A percentile compares a stretch with the other conserved stretches of the same genome.
phyloP scores from a whole-genome alignment of 2,888 invertebrate genomes.

The Ornithoptera alexandrae region DNA sequence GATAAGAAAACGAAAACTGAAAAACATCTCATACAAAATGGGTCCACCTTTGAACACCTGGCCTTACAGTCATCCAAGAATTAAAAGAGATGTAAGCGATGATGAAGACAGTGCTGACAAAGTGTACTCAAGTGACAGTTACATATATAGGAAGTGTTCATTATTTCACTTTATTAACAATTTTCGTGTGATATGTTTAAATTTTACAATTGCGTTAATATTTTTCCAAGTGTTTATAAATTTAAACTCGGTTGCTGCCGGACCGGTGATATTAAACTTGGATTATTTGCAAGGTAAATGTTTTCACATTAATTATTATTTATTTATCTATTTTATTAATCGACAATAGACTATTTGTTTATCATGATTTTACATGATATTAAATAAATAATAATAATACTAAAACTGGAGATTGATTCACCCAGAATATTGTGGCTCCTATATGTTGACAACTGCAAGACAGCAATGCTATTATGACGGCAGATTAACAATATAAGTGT shows the following conservation, averaged over 20 bases:
- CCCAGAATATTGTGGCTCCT: too few species aligned
- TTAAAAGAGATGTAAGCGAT: constrained; percentile 24
- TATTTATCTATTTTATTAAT: not conserved
- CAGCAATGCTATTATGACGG: too few species aligned
- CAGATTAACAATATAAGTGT: too few species aligned
- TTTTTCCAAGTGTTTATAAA: constrained; percentile 58
- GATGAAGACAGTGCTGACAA: constrained; percentile 38
- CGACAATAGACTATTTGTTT: not conserved
- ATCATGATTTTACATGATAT: not conserved
- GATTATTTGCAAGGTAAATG: constrained; percentile 70
- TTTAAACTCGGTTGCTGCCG: constrained; percentile 56
- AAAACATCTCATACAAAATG: constrained; percentile 45
- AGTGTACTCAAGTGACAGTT: constrained; percentile 40
- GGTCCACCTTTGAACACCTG: constrained; percentile 64
- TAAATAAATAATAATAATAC: too few species aligned
- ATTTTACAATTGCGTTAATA: constrained; percentile 57
- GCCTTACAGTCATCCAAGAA: constrained; percentile 53
- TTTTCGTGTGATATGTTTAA: constrained; percentile 53
- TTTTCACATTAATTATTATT: constrained; percentile 1
- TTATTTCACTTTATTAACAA: constrained; percentile 47
- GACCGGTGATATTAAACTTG: constrained; percentile 67
- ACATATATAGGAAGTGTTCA: constrained; percentile 46
- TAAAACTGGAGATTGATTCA: too few species aligned
- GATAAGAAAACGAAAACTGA: constrained; percentile 8
- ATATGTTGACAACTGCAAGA: too few species aligned